Base-by-base conservation (phyloP, 2,888 invertebrate species). In the Oligia fasciuncula region DNA sequence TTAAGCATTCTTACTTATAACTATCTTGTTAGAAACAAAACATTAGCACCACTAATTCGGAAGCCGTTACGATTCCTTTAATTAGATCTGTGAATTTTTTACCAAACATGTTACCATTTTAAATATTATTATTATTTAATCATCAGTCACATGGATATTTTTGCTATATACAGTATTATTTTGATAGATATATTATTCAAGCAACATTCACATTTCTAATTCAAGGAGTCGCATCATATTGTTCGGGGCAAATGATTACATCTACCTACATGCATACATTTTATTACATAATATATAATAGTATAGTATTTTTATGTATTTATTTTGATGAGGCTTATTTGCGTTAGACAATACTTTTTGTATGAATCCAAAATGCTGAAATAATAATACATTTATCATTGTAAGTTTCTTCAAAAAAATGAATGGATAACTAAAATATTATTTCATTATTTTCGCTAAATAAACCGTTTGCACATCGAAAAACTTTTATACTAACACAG, bases 81-180 rank as follows among this genome's bases (percentile, higher is more conserved):
- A 91, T 93, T 92, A 91, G 91, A 90, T 87, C 76, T 89, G 92
- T 91, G 91, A 85, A 85, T 90, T 85, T 85, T 91, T 94, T 94
- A 94, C 93, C 93, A 92, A 90, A 90, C 91, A 89, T 92, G 94
- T 94, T 94, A 94, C 94, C 94, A 94, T 93, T 93, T 91, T 90
- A 88, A 89, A 88, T 91, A 49, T 49, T 49, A 89, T 80, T 88
- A 90, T 88, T 91, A 89, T 90, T 90, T 92, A 91, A 89, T 77
- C 88, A 90, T 90, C 90, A 89, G 87, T 87, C 88, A 87, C 87
- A 85, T 83, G 89, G 83, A 80, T 80, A 89, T 85, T 87, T 91
- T 89, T 91, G 83, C 89, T 87, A 89, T 89, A 91, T 90, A 91
- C 93, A 94, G 94, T 95, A 94, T 94, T 94, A 94, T 92, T 92